Conservation (phyloP, 2,797 vertebrate species). For the Clarias laeviceps region DNA sequence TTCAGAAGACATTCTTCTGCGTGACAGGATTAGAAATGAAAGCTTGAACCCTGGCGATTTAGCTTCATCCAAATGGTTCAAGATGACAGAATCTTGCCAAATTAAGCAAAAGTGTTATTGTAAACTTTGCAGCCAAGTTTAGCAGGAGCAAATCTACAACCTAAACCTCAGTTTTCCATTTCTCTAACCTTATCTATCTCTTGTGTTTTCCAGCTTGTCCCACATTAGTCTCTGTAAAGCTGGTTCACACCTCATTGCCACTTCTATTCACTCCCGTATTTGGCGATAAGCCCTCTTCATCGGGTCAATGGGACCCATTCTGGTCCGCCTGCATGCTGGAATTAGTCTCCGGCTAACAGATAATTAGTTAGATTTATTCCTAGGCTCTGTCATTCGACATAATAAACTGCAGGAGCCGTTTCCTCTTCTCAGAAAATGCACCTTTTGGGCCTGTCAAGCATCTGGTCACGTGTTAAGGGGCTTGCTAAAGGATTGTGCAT, state of each 20-base stretch:
- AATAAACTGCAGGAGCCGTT: slow-evolving; percentile 51
- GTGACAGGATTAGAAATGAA: slow-evolving; percentile 23
- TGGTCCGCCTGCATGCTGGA: slow-evolving; percentile 54
- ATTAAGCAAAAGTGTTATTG: not conserved
- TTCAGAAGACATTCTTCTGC: slow-evolving; percentile 7
- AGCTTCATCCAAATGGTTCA: not conserved
- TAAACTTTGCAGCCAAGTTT: not conserved
- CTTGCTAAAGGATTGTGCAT: not conserved
- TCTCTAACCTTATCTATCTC: slow-evolving; percentile 15
- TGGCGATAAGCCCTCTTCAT: slow-evolving; percentile 63
- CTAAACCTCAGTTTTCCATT: slow-evolving; percentile 8
- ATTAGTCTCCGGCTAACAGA: slow-evolving; percentile 47
- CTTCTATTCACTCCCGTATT: slow-evolving; percentile 61
- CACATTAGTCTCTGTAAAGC: slow-evolving; percentile 61
- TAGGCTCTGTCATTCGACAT: slow-evolving; percentile 43
- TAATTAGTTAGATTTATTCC: slow-evolving; percentile 61
- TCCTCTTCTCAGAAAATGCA: slow-evolving; percentile 52
- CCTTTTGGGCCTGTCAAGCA: slow-evolving; percentile 37
- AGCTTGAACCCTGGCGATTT: not conserved
- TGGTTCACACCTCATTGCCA: slow-evolving; percentile 65
- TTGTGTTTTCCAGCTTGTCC: slow-evolving; percentile 41
- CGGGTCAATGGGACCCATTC: slow-evolving; percentile 62
- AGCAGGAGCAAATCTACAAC: too few species aligned
- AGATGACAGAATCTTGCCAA: not conserved
- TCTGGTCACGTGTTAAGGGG: slow-evolving; percentile 31